Conservation (phyloP, 2,888 invertebrate species). For the Epinotia brunnichana region DNA sequence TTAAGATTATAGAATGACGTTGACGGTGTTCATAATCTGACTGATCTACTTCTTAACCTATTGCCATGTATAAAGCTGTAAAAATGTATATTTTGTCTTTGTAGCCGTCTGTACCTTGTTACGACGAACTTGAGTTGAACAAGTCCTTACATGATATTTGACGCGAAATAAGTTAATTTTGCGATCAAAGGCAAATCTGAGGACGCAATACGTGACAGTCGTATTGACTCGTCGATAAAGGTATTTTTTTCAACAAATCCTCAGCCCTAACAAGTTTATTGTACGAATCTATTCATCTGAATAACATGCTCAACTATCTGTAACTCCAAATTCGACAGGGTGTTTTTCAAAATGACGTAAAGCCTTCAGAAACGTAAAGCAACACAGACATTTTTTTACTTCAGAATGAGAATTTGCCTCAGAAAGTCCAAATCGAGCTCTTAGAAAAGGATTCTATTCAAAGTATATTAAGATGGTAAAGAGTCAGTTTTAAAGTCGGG, state of each 20-base stretch:
- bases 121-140: background rate
- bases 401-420: slow-evolving; percentile 2
- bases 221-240: background rate
- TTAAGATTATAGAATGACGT: no score
- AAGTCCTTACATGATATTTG: background rate
- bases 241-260: background rate
- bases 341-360: background rate
- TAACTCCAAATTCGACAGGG: slow-evolving; percentile 5
- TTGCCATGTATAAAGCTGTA: no score
- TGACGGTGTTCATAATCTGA: no score
- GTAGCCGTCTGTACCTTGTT: no score
- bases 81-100: no score
- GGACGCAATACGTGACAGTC: background rate
- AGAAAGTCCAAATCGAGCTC: slow-evolving; percentile 15
- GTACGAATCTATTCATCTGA: slow-evolving; percentile 2
- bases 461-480: slow-evolving; percentile 4
- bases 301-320: slow-evolving; percentile 19
- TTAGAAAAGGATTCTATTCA: slow-evolving; percentile 21
- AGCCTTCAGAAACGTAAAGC: background rate
- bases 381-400: background rate
- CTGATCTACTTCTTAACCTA: no score
- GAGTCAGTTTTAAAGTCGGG: slow-evolving; percentile 27
- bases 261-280: slow-evolving; percentile 5
- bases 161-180: slow-evolving; percentile 7
- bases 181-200: slow-evolving; percentile 2